These are phyloP conservation scores for Pristionchus maxplancki DNA, from an alignment of 2,888 invertebrate species.

Conservation along the genomic window DNA sequence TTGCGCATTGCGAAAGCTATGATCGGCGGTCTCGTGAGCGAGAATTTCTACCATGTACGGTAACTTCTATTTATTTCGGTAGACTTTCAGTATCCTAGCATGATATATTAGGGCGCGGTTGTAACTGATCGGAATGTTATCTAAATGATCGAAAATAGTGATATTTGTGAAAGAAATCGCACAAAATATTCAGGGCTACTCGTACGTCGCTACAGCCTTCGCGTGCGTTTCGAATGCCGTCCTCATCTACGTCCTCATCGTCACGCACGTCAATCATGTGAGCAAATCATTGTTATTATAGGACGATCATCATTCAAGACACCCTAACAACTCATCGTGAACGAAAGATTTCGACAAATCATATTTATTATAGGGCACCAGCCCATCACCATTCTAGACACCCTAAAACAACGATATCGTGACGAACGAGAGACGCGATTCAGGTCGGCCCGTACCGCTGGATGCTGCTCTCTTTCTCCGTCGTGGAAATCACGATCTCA, in stretches of 20 bases:
- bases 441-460: conserved; percentile 1
- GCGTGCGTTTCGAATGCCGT: not conserved
- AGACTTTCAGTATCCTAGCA: too few relatives aligned
- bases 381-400: too few relatives aligned
- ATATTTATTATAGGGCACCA: too few relatives aligned
- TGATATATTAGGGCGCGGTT: too few relatives aligned
- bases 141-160: too few relatives aligned
- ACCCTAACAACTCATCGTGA: too few relatives aligned
- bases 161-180: too few relatives aligned
- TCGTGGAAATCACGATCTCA: not conserved
- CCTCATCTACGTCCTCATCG: not conserved
- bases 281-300: not conserved
- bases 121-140: too few relatives aligned
- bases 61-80: not conserved
- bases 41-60: conserved; percentile 5
- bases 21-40: not conserved
- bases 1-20: not conserved
- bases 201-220: not conserved
- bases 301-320: too few relatives aligned
- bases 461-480: not conserved
- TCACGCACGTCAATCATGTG: not conserved
- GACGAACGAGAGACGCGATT: not conserved
- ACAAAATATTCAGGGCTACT: not conserved
- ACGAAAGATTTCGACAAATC: too few relatives aligned
- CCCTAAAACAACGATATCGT: too few relatives aligned